Evolutionary conservation across 2,888 invertebrate species (phyloP).

Genomic region (Cantharis lateralis): DNA sequence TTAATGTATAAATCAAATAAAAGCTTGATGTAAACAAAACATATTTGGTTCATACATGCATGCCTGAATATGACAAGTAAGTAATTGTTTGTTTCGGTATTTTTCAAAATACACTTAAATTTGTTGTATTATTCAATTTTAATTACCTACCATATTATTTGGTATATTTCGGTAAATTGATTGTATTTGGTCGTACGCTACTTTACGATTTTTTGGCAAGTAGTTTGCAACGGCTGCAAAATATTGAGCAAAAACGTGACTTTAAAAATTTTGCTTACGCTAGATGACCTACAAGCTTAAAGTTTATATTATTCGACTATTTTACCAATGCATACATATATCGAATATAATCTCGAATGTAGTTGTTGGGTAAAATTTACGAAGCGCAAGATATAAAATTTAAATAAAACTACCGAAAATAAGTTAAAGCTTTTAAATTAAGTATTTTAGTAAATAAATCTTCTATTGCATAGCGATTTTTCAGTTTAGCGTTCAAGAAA

Average conservation of each 20-base stretch:
- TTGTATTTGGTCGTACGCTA: neutral
- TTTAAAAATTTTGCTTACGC: neutral
- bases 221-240: neutral
- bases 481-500: neutral
- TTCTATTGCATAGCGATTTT: neutral
- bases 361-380: neutral
- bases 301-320: neutral
- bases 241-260: neutral
- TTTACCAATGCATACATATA: neutral
- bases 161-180: neutral
- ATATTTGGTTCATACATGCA: neutral
- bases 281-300: neutral
- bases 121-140: neutral
- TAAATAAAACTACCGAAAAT: neutral
- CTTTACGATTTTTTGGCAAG: neutral
- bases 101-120: neutral
- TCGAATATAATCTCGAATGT: neutral
- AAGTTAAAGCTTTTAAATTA: neutral
- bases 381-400: neutral
- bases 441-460: neutral
- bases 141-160: neutral
- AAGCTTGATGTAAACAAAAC: neutral
- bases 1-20: neutral
- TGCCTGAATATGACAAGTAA: neutral
- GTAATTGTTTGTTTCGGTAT: neutral